phyloP scores from a whole-genome alignment of 2,888 invertebrate species.

The Tolmerus cingulatus region DNA sequence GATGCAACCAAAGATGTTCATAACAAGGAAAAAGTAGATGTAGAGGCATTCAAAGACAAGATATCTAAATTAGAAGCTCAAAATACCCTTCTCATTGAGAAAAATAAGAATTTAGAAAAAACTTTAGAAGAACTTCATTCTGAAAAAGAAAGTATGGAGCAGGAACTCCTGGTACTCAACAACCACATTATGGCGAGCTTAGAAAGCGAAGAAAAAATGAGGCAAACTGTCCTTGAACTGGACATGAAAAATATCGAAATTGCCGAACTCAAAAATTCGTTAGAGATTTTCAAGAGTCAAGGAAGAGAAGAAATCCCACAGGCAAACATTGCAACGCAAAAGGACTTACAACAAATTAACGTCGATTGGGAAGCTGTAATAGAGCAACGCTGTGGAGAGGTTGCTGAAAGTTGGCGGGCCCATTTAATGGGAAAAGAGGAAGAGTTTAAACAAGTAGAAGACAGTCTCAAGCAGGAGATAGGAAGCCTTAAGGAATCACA shows the following conservation, averaged over 20 bases:
- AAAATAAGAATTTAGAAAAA: conserved; percentile 23
- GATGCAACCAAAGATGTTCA: conserved; percentile 59
- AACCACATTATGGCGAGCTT: conserved; percentile 60
- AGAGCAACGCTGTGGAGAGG: conserved; percentile 73
- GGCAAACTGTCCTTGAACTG: conserved; percentile 57
- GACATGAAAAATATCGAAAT: conserved; percentile 62
- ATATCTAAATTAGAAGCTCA: conserved; percentile 63
- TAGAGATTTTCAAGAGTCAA: conserved; percentile 52
- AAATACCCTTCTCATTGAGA: conserved; percentile 59
- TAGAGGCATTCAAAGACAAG: conserved; percentile 62
- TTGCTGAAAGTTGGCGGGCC: conserved; percentile 75
- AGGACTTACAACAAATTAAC: conserved; percentile 54
- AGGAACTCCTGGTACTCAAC: conserved; percentile 60
- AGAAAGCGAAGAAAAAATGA: conserved; percentile 60
- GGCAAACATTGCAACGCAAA: conserved; percentile 5
- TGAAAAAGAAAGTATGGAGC: conserved; percentile 58
- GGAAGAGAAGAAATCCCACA: conserved; percentile 25
- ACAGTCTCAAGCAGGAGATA: conserved; percentile 66
- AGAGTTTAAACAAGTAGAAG: conserved; percentile 68
- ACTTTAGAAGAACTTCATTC: background rate
- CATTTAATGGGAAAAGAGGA: conserved; percentile 72
- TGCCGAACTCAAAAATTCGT: conserved; percentile 56
- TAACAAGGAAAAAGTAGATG: conserved; percentile 62
- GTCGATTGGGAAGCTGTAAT: conserved; percentile 66
- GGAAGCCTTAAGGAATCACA: conserved; percentile 54